A percentile compares a stretch with the other conserved stretches of the same genome.
Evolutionary conservation across 2,888 invertebrate species (phyloP).

Genomic region (Acanthococcus lagerstroemiae): DNA sequence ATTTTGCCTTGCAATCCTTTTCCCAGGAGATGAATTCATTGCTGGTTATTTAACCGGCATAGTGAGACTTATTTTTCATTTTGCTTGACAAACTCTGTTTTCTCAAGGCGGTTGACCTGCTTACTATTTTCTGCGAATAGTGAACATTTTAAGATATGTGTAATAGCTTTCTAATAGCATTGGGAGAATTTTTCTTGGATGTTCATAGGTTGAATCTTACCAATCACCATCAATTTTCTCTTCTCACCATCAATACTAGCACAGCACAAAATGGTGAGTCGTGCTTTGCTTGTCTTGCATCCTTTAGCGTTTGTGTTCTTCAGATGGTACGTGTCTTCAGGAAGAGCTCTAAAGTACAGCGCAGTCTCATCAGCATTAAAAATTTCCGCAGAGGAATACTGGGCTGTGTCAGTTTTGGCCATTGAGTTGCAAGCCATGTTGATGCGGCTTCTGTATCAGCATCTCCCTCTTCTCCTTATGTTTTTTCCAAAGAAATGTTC

Average conservation of each 20-base stretch:
- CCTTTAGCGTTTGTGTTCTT: constrained; percentile 37
- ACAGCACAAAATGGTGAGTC: constrained; percentile 13
- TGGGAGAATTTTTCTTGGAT: too few species aligned
- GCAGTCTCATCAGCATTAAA: constrained; percentile 38
- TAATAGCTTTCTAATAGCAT: too few species aligned
- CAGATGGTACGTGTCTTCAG: constrained; percentile 37
- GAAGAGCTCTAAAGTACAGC: constrained; percentile 36
- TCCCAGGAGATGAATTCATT: too few species aligned
- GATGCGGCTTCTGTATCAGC: neutral
- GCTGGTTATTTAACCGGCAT: too few species aligned
- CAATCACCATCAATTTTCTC: constrained; percentile 38
- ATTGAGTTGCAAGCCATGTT: constrained; percentile 10
- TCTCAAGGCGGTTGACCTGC: too few species aligned
- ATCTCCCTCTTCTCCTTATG: constrained; percentile 8
- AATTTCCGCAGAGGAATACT: constrained; percentile 34
- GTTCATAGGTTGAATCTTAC: too few species aligned
- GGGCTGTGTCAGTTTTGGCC: neutral
- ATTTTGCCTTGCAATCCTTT: too few species aligned
- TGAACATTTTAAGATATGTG: too few species aligned
- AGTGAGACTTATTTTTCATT: too few species aligned
- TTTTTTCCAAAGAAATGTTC: neutral
- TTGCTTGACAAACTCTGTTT: too few species aligned
- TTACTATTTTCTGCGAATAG: too few species aligned
- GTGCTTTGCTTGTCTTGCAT: constrained; percentile 11
- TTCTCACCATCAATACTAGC: constrained; percentile 37